Evolutionary conservation across 2,113 vertebrate species (phyloP).

Genomic region (Eurystomus gularis): DNA sequence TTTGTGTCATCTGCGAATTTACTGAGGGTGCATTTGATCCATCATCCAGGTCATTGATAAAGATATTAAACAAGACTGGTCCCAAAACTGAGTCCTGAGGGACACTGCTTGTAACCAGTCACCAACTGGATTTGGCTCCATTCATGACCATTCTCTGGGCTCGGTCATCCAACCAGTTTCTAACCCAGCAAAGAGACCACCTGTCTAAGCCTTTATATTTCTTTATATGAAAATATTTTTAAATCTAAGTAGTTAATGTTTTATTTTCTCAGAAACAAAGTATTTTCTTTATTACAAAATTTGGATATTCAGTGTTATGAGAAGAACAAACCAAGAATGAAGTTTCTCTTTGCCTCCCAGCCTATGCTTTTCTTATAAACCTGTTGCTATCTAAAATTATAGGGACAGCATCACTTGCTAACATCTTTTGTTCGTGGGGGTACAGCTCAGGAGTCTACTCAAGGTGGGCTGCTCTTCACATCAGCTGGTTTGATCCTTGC

Average conservation of each 20-base stretch:
- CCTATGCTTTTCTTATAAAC: neutral
- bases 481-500: neutral
- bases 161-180: too few relatives aligned
- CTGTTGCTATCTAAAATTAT: neutral
- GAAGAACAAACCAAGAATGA: neutral
- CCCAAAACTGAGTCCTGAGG: too few relatives aligned
- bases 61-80: too few relatives aligned
- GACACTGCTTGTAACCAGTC: too few relatives aligned
- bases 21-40: too few relatives aligned
- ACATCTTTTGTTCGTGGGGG: rapidly evolving
- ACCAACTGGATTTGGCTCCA: too few relatives aligned
- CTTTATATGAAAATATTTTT: neutral
- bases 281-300: neutral
- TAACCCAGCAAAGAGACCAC: too few relatives aligned
- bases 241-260: neutral
- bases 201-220: too few relatives aligned
- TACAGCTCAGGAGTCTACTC: rapidly evolving
- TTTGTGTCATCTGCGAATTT: too few relatives aligned
- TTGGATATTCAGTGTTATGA: neutral
- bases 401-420: rapidly evolving
- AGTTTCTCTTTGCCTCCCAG: neutral
- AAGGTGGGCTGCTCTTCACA: neutral
- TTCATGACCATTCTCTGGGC: too few relatives aligned
- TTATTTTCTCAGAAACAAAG: neutral
- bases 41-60: too few relatives aligned